Evolutionary conservation across 2,888 invertebrate species (phyloP).

Genomic region (Mythimna impura): DNA sequence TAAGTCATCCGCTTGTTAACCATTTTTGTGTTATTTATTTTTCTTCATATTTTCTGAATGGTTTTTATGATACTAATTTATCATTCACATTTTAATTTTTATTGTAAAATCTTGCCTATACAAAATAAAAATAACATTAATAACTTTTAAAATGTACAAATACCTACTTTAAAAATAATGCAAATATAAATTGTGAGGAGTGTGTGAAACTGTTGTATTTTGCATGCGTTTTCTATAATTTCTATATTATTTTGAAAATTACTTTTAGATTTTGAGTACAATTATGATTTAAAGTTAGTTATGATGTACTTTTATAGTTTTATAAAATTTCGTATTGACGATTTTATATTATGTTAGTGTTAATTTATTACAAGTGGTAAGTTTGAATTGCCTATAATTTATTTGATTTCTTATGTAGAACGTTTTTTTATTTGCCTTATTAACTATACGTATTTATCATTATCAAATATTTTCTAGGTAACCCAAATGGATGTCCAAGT

Average conservation of each 20-base stretch:
- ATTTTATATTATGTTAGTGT: constrained; percentile 85
- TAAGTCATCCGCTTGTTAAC: constrained; percentile 68
- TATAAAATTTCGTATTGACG: constrained; percentile 59
- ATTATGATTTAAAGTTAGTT: constrained; percentile 62
- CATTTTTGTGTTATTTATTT: constrained; percentile 69
- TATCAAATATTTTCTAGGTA: constrained; percentile 88
- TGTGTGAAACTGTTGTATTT: constrained; percentile 74
- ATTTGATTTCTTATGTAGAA: constrained; percentile 61
- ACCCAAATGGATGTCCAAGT: constrained; percentile 89
- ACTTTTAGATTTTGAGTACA: constrained; percentile 53
- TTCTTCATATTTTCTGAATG: constrained; percentile 61
- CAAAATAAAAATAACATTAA: constrained; percentile 65
- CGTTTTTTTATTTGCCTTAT: constrained; percentile 62
- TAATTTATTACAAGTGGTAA: constrained; percentile 85
- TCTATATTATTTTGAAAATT: constrained; percentile 54
- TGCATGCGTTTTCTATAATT: constrained; percentile 75
- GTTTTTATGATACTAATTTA: constrained; percentile 61
- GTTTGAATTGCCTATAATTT: constrained; percentile 75
- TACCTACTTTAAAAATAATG: constrained; percentile 60
- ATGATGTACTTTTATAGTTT: constrained; percentile 62
- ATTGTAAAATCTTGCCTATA: constrained; percentile 72
- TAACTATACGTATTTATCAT: constrained; percentile 79
- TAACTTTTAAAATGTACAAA: constrained; percentile 66
- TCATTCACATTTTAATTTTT: constrained; percentile 60
- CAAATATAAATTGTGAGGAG: constrained; percentile 76